Conservation (phyloP, 2,888 invertebrate species). For the Crocallis elinguaria region DNA sequence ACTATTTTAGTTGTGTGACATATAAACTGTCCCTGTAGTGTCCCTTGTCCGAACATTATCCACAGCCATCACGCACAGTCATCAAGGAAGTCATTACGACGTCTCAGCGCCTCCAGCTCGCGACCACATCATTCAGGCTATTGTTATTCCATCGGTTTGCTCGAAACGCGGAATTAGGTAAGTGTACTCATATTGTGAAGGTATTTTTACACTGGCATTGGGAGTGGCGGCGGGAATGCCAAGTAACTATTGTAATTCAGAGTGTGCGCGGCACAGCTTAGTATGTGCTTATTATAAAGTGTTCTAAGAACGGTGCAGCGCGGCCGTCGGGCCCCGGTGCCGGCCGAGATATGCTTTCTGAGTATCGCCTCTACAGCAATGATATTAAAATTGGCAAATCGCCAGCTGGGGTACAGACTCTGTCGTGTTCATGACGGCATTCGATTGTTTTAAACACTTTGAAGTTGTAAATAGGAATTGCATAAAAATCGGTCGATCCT, state of each 20-base stretch:
- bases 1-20: too few relatives aligned
- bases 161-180: constrained; percentile 22
- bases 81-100: neutral
- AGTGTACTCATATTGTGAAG: constrained; percentile 16
- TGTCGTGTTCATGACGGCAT: constrained; percentile 5
- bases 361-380: constrained; percentile 5
- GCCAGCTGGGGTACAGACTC: constrained; percentile 7
- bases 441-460: too few relatives aligned
- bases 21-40: too few relatives aligned
- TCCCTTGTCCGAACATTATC: neutral
- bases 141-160: constrained; percentile 7
- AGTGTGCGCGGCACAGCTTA: constrained; percentile 3
- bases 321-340: neutral
- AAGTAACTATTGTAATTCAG: constrained; percentile 21
- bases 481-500: too few relatives aligned
- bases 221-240: constrained; percentile 12
- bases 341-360: constrained; percentile 4
- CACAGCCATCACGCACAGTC: neutral
- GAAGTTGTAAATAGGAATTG: too few relatives aligned
- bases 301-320: constrained; percentile 12
- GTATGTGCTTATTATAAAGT: constrained; percentile 14
- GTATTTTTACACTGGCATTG: constrained; percentile 9
- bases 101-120: neutral
- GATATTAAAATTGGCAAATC: constrained; percentile 7
- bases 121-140: neutral